phyloP scores from a whole-genome alignment of 1,140 invertebrate genomes.

The Eriosoma lanigerum region DNA sequence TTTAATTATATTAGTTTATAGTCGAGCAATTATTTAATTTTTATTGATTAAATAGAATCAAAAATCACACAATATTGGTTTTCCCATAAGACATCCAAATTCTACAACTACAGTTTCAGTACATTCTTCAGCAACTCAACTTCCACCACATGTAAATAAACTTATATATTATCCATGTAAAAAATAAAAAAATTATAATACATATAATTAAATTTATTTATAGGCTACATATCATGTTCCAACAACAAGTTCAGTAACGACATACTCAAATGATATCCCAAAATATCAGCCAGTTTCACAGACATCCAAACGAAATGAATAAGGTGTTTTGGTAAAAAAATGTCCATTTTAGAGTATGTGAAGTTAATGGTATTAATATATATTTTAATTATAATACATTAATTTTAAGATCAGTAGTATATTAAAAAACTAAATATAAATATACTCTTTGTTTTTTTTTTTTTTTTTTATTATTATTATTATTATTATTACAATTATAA shows the following conservation, averaged over 20 bases:
- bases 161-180: not conserved
- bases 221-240: not conserved
- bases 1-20: not conserved
- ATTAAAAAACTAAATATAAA: not conserved
- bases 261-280: conserved; percentile 2
- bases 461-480: too few relatives aligned
- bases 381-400: not conserved
- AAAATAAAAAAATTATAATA: not conserved
- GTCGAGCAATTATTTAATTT: not conserved
- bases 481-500: conserved; percentile 9
- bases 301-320: conserved; percentile 5
- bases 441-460: too few relatives aligned
- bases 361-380: not conserved
- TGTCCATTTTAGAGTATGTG: not conserved
- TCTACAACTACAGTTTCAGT: not conserved
- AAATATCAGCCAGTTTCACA: conserved; percentile 3
- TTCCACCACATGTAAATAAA: conserved; percentile 8
- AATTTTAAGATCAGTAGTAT: not conserved
- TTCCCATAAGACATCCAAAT: conserved; percentile 3
- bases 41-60: not conserved
- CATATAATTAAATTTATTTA: not conserved
- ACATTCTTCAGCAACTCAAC: conserved; percentile 3
- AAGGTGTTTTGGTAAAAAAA: not conserved
- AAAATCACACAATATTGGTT: conserved; percentile 17
- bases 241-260: not conserved